Conservation (phyloP, 2,113 vertebrate genomes). For the Cygnus atratus region DNA sequence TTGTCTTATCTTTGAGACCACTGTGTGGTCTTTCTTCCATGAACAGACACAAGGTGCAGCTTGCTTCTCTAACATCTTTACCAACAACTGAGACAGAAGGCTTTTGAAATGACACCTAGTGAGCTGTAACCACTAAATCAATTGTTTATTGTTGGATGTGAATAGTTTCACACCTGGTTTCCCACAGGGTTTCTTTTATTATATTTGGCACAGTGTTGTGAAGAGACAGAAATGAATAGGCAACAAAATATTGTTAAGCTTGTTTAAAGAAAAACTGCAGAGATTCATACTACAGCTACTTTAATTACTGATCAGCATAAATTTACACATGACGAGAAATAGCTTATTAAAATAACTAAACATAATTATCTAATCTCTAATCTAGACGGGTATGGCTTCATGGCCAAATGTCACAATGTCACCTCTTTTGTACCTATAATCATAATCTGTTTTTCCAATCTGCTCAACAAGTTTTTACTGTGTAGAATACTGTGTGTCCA, state of each 20-base stretch:
- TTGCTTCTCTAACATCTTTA: not conserved
- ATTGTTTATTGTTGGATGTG: not conserved
- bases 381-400: not conserved
- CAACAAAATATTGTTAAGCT: not conserved
- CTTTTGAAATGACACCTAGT: not conserved
- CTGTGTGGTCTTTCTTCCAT: not conserved
- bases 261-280: not conserved
- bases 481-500: not conserved
- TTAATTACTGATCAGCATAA: not conserved
- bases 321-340: not conserved
- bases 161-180: not conserved
- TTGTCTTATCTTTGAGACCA: not conserved
- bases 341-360: not conserved
- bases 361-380: not conserved
- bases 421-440: not conserved
- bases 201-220: not conserved
- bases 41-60: not conserved
- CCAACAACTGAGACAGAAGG: not conserved
- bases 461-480: not conserved
- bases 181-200: not conserved
- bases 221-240: not conserved
- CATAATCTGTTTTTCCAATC: not conserved
- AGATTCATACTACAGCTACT: not conserved
- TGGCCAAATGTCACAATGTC: not conserved
- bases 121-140: not conserved